A percentile compares a stretch with the other conserved stretches of the same genome.
phyloP scores from a whole-genome alignment of 2,888 invertebrate species.

The Galerucella nymphaeae region DNA sequence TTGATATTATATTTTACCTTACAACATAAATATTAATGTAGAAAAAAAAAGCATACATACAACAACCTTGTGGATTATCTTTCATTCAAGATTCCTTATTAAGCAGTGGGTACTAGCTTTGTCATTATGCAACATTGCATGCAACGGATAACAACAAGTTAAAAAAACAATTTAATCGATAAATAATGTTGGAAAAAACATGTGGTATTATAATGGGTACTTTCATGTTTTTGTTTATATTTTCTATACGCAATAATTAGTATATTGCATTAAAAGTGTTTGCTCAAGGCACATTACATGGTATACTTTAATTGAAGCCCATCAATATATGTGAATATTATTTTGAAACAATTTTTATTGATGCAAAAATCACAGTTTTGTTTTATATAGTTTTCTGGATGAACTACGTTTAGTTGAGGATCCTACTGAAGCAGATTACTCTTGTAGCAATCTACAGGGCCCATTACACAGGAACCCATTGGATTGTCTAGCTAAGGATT shows the following conservation, averaged over 20 bases:
- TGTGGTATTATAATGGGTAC: not conserved
- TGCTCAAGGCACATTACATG: no score
- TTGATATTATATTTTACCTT: not conserved
- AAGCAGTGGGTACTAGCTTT: not conserved
- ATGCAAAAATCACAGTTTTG: no score
- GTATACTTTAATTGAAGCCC: no score
- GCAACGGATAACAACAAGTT: not conserved
- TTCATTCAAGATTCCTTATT: not conserved
- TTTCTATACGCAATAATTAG: not conserved
- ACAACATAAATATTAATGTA: slow-evolving; percentile 5
- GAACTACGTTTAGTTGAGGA: no score
- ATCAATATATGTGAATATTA: not conserved
- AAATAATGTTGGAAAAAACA: not conserved
- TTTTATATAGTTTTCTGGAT: no score
- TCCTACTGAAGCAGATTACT: no score
- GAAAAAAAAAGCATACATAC: not conserved
- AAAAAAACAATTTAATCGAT: not conserved
- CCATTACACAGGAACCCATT: no score
- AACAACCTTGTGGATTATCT: slow-evolving; percentile 3
- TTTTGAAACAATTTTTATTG: not conserved
- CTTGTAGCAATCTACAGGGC: no score
- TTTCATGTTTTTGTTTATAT: not conserved
- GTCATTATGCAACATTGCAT: not conserved
- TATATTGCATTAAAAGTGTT: not conserved
- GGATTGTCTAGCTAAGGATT: no score